Evolutionary conservation across 2,113 vertebrate genomes (phyloP).

Genomic region (Solea senegalensis): DNA sequence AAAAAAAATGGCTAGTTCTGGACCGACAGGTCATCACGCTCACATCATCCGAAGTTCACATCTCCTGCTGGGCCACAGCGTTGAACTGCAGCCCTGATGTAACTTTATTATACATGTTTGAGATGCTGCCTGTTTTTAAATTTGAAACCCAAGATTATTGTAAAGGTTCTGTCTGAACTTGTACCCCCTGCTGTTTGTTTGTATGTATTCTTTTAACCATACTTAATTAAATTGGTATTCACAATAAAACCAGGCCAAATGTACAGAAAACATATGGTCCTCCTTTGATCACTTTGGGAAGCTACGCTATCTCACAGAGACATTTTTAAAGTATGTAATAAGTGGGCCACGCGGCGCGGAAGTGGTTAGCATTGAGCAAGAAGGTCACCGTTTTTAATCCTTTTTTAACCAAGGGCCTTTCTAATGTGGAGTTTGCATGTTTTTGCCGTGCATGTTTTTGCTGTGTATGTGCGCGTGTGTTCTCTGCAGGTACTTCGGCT

Average conservation of each 20-base stretch:
- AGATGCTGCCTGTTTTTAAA: conserved; percentile 70
- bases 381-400: too few relatives aligned
- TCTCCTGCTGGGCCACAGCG: conserved; percentile 35
- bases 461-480: too few relatives aligned
- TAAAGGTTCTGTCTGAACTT: conserved; percentile 70
- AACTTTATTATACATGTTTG: conserved; percentile 64
- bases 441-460: too few relatives aligned
- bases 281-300: neutral
- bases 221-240: conserved; percentile 79
- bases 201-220: conserved; percentile 83
- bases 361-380: too few relatives aligned
- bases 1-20: neutral
- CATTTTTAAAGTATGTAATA: too few relatives aligned
- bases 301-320: too few relatives aligned
- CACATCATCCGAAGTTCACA: conserved; percentile 22
- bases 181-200: conserved; percentile 81
- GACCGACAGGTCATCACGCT: conserved; percentile 18
- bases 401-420: too few relatives aligned
- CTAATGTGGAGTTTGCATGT: too few relatives aligned
- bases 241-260: conserved; percentile 85
- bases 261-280: conserved; percentile 59
- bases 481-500: too few relatives aligned
- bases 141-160: conserved; percentile 64
- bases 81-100: conserved; percentile 54
- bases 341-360: too few relatives aligned